A percentile compares a stretch with the other conserved stretches of the same genome.
Conservation (phyloP, 1,140 invertebrate species). For the Planococcus citri region DNA sequence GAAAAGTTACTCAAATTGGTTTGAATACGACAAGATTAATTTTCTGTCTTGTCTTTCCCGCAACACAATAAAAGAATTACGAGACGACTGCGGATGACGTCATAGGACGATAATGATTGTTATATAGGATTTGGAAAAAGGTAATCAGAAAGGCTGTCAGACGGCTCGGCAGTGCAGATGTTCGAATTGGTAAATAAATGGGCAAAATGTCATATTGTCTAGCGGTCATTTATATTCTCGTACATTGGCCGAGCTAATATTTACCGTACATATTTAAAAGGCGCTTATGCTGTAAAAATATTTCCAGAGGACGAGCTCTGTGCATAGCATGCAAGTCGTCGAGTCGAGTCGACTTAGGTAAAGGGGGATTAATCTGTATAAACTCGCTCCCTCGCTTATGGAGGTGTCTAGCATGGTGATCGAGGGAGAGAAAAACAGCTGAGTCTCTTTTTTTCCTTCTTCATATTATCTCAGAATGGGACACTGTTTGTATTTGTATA, state of each 20-base stretch:
- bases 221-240: background rate
- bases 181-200: background rate
- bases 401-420: too few relatives aligned
- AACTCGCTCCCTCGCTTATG: too few relatives aligned
- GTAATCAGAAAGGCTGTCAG: too few relatives aligned
- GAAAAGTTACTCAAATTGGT: too few relatives aligned
- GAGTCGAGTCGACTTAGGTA: too few relatives aligned
- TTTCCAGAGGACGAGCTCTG: background rate
- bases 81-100: background rate
- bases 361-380: too few relatives aligned
- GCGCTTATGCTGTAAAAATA: constrained; percentile 2
- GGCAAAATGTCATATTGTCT: background rate
- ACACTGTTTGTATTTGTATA: background rate
- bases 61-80: too few relatives aligned
- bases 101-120: background rate
- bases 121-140: too few relatives aligned
- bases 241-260: background rate
- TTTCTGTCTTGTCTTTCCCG: too few relatives aligned
- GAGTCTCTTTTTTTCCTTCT: background rate
- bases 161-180: background rate
- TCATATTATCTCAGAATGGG: background rate
- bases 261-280: constrained; percentile 2
- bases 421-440: background rate
- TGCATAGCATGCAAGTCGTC: background rate
- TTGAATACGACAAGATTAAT: too few relatives aligned